Evolutionary conservation across 35 echinoderm and acorn worm species (phyloP).

Genomic region (Strongylocentrotus purpuratus): DNA sequence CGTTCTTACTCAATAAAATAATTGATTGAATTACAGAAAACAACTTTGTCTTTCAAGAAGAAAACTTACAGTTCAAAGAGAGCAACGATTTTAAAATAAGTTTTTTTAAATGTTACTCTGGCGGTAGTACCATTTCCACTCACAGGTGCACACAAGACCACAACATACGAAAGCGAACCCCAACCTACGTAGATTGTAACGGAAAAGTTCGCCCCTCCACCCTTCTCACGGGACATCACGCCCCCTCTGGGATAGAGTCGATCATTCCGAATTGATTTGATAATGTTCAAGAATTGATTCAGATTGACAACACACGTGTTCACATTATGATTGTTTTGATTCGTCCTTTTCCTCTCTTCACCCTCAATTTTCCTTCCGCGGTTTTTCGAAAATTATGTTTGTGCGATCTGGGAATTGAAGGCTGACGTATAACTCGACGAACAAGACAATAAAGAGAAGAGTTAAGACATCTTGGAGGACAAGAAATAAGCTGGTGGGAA

Average conservation of each 20-base stretch:
- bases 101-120: not conserved
- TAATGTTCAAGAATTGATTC: slow-evolving; percentile 31
- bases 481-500: not conserved
- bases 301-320: slow-evolving; percentile 56
- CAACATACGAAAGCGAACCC: not conserved
- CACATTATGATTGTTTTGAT: slow-evolving; percentile 34
- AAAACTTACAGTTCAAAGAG: no score
- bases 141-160: slow-evolving; percentile 9
- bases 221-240: not conserved
- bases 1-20: no score
- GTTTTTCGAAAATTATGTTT: slow-evolving; percentile 46
- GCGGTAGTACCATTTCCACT: not conserved
- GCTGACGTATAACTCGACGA: not conserved
- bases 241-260: slow-evolving; percentile 33
- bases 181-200: slow-evolving; percentile 10
- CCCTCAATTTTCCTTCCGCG: slow-evolving; percentile 52
- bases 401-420: not conserved
- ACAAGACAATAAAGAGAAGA: not conserved
- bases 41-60: no score
- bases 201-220: not conserved
- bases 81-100: no score
- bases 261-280: slow-evolving; percentile 53
- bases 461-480: not conserved
- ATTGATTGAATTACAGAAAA: no score
- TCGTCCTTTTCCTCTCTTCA: slow-evolving; percentile 27